Percentiles rank a stretch among this genome's conserved stretches.
phyloP scores from a whole-genome alignment of 2,113 vertebrate species.

The Pionites leucogaster region DNA sequence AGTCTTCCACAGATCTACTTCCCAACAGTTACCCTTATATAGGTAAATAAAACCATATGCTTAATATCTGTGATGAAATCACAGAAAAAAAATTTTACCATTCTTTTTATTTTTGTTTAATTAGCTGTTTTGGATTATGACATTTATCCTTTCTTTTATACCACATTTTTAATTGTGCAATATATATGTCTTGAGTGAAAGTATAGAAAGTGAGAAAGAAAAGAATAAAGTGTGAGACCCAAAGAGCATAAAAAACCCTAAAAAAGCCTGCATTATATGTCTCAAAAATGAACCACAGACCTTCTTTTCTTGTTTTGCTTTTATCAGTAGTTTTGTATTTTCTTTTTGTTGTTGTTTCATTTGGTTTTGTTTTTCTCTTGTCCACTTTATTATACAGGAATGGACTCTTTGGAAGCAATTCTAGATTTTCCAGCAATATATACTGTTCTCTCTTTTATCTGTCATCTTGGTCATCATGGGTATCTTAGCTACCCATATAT shows the following conservation, averaged over 20 bases:
- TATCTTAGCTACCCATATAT: not conserved
- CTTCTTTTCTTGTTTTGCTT: not conserved
- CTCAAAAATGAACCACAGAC: not conserved
- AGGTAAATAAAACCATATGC: not conserved
- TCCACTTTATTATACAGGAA: not conserved
- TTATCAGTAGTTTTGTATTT: not conserved
- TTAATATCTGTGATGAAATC: not conserved
- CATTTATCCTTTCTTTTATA: not conserved
- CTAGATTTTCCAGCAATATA: not conserved
- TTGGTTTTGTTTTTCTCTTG: not conserved
- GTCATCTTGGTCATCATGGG: too few species aligned
- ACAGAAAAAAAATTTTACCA: not conserved
- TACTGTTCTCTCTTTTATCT: not conserved
- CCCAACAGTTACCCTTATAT: not conserved
- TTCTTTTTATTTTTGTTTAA: not conserved
- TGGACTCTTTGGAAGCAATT: not conserved
- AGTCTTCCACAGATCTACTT: not conserved
- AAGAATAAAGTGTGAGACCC: not conserved
- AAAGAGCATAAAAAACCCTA: not conserved
- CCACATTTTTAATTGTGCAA: not conserved
- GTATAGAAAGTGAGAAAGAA: not conserved
- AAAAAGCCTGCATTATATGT: not conserved
- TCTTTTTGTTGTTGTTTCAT: accelerated
- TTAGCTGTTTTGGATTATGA: not conserved
- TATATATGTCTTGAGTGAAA: not conserved